Percentiles rank a stretch among this genome's conserved stretches.
Evolutionary conservation across 2,797 vertebrate species (phyloP).

Genomic region (Hapalemur alaotrensis): DNA sequence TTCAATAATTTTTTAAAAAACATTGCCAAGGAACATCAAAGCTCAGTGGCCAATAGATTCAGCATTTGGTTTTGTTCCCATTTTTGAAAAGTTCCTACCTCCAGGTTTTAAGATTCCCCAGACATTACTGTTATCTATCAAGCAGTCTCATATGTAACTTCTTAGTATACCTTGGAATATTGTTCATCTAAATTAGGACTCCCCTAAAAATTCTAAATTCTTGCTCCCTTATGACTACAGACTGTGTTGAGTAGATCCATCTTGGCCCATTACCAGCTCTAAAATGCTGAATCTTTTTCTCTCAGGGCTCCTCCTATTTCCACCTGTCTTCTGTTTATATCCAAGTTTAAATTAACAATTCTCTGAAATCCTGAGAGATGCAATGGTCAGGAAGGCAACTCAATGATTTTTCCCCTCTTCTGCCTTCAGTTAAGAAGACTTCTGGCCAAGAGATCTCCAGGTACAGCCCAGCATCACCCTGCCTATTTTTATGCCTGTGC

Average conservation of each 20-base stretch:
- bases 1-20: not conserved
- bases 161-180: not conserved
- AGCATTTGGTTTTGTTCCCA: not conserved
- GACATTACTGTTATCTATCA: not conserved
- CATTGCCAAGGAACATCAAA: not conserved
- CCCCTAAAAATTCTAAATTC: not conserved
- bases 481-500: not conserved
- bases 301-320: not conserved
- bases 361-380: not conserved
- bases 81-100: conserved; percentile 2
- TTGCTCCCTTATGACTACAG: not conserved
- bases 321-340: not conserved
- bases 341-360: not conserved
- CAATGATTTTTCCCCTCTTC: not conserved
- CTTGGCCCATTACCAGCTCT: not conserved
- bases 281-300: not conserved
- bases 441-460: not conserved
- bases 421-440: not conserved
- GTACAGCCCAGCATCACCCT: not conserved
- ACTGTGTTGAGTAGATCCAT: not conserved
- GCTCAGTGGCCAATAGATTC: not conserved
- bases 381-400: not conserved
- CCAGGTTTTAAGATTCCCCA: not conserved
- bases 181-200: not conserved
- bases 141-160: not conserved